A percentile compares a stretch with the other conserved stretches of the same genome.
Evolutionary conservation across 2,113 vertebrate species (phyloP).

Genomic region (Chiloscyllium plagiosum): DNA sequence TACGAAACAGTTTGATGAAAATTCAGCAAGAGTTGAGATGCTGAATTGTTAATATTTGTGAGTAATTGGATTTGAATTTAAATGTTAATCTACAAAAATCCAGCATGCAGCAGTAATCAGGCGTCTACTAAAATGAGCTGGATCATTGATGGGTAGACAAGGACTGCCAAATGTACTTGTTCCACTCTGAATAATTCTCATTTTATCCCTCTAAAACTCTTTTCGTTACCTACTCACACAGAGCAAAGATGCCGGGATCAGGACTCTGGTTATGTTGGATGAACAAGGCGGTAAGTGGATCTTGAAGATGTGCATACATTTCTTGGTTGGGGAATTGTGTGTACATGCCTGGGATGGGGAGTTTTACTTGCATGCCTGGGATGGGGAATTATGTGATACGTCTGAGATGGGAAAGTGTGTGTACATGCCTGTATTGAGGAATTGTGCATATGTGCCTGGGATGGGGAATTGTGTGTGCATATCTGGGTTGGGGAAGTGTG

Average conservation of each 20-base stretch:
- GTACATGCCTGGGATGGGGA: too few relatives aligned
- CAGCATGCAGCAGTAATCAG: background rate
- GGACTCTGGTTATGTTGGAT: slow-evolving; percentile 53
- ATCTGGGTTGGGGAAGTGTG: too few relatives aligned
- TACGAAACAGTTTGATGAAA: too few relatives aligned
- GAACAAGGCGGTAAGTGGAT: slow-evolving; percentile 51
- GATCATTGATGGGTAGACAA: background rate
- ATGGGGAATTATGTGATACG: too few relatives aligned
- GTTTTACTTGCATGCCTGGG: background rate
- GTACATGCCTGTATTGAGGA: background rate
- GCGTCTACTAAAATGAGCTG: background rate
- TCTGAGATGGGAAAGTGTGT: background rate
- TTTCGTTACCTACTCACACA: slow-evolving; percentile 37
- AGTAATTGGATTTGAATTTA: background rate
- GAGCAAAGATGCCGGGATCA: slow-evolving; percentile 54
- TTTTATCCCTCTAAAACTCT: background rate
- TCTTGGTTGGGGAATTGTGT: background rate
- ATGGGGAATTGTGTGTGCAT: too few relatives aligned
- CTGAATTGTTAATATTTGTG: background rate
- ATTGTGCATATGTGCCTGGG: too few relatives aligned
- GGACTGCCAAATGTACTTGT: background rate
- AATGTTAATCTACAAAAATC: background rate
- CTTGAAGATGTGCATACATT: background rate
- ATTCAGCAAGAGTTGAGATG: background rate
- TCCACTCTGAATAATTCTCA: background rate